Conservation (phyloP, 2,797 vertebrate species). For the Coregonus sp. region DNA sequence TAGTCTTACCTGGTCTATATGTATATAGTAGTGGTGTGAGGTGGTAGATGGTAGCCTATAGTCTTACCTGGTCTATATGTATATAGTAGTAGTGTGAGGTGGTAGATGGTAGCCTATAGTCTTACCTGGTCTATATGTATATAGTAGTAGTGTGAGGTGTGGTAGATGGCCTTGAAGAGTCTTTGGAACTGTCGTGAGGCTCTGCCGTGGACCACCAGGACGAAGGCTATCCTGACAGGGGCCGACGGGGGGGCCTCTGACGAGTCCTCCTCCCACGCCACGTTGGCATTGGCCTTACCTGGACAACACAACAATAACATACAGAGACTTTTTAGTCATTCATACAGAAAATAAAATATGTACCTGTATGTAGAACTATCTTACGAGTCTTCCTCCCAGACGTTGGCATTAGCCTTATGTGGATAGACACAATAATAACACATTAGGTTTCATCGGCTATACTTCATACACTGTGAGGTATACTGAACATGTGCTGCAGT, state of each 20-base stretch:
- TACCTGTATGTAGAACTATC: background rate
- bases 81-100: background rate
- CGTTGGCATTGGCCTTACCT: constrained; percentile 93
- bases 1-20: constrained; percentile 65
- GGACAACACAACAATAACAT: constrained; percentile 15
- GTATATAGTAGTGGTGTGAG: constrained; percentile 83
- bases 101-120: constrained; percentile 68
- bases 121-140: constrained; percentile 96
- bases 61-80: constrained; percentile 82
- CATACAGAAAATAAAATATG: background rate
- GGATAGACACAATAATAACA: background rate
- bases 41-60: background rate
- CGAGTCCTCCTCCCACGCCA: constrained; percentile 96
- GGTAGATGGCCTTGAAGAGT: constrained; percentile 99
- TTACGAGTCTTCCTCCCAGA: background rate
- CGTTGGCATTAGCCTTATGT: background rate
- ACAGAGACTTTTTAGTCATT: no score
- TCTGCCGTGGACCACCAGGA: constrained; percentile 93
- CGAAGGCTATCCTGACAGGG: constrained; percentile 91
- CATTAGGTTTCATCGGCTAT: background rate
- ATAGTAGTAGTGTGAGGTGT: constrained; percentile 95
- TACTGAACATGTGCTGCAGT: background rate
- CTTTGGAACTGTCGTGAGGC: constrained; percentile 93
- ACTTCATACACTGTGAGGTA: no score
- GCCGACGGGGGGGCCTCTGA: constrained; percentile 83